Evolutionary conservation across 1,140 invertebrate species (phyloP).

Genomic region (Phymastichus coffea): DNA sequence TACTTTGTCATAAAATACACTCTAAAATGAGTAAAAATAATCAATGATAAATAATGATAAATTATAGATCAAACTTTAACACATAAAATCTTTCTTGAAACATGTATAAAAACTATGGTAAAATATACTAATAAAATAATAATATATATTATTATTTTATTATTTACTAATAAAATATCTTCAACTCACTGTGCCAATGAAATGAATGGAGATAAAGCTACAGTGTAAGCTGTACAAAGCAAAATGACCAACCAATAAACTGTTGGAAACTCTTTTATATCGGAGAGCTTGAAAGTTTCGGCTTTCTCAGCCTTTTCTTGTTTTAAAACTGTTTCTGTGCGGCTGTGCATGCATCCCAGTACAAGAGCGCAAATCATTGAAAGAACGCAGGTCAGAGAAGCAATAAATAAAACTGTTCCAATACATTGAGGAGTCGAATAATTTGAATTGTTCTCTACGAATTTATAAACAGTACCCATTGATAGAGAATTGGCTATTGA

Average conservation of each 20-base stretch:
- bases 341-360: conserved; percentile 83
- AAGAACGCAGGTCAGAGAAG: conserved; percentile 75
- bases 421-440: conserved; percentile 71
- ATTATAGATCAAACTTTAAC: background rate
- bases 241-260: conserved; percentile 87
- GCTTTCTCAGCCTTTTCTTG: conserved; percentile 61
- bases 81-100: background rate
- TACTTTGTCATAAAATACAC: conserved; percentile 90
- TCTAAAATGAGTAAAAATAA: conserved; percentile 61
- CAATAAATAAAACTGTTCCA: conserved; percentile 86
- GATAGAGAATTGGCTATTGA: conserved; percentile 93
- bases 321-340: conserved; percentile 77
- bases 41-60: background rate
- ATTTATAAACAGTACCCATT: conserved; percentile 86
- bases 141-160: no score
- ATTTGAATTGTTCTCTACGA: conserved; percentile 61
- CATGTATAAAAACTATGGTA: no score
- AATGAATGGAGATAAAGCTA: conserved; percentile 95
- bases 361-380: conserved; percentile 81
- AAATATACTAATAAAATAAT: no score
- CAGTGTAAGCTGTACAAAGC: conserved; percentile 93
- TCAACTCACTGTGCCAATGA: conserved; percentile 88
- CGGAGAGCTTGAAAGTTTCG: conserved; percentile 76
- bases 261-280: conserved; percentile 81
- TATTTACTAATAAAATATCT: no score